Conservation (phyloP, 2,797 vertebrate genomes). For the Periparus ater region DNA sequence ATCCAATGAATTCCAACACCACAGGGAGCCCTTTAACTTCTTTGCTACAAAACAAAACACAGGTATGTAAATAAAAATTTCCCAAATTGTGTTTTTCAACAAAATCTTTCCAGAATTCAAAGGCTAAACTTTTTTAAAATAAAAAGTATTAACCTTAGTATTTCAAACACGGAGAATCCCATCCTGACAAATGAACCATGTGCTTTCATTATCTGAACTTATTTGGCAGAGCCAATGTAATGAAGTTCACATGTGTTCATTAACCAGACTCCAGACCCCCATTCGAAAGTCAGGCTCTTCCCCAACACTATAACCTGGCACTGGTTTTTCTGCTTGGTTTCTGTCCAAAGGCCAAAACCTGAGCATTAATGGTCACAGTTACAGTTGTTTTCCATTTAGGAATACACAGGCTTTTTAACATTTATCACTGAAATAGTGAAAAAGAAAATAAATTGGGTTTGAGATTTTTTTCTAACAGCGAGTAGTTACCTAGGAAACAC, state of each 20-base stretch:
- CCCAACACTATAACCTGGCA: neutral
- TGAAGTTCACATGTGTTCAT: neutral
- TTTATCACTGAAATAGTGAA: neutral
- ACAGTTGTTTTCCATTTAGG: neutral
- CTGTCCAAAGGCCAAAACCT: neutral
- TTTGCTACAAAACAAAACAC: neutral
- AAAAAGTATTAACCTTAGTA: neutral
- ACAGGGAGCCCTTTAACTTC: neutral
- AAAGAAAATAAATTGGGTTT: neutral
- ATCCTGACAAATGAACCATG: neutral
- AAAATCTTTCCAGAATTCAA: neutral
- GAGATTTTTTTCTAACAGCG: neutral
- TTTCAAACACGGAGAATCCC: neutral
- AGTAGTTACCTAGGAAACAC: neutral
- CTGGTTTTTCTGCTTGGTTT: neutral
- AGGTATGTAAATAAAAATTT: neutral
- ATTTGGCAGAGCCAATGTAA: neutral
- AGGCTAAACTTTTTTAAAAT: neutral
- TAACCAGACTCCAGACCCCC: neutral
- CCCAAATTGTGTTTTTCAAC: neutral
- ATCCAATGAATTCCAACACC: neutral
- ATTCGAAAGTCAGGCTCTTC: neutral
- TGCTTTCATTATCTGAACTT: conserved; percentile 1
- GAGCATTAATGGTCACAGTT: neutral
- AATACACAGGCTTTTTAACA: neutral